phyloP scores from a whole-genome alignment of 2,113 vertebrate genomes.

The Megaleporinus macrocephalus region DNA sequence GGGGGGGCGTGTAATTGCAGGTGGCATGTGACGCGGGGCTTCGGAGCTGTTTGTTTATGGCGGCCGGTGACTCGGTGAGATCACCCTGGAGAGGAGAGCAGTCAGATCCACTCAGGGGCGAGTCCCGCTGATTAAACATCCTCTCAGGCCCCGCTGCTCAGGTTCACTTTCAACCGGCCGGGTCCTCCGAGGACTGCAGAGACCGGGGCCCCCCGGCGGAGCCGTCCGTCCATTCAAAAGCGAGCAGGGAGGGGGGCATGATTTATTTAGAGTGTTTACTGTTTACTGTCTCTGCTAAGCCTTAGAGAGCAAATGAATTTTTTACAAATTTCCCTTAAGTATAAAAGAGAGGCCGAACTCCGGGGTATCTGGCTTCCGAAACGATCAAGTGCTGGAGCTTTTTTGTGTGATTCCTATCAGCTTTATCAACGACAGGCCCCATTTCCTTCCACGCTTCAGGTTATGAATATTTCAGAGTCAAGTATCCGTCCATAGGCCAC shows the following conservation, averaged over 20 bases:
- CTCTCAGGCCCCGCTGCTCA: slow-evolving; percentile 70
- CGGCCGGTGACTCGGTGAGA: slow-evolving; percentile 62
- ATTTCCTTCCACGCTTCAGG: slow-evolving; percentile 41
- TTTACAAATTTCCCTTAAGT: slow-evolving; percentile 63
- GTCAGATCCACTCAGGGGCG: slow-evolving; percentile 75
- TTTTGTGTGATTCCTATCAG: slow-evolving; percentile 64
- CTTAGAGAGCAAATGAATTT: slow-evolving; percentile 70
- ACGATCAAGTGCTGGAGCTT: slow-evolving; percentile 64
- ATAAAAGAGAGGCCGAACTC: slow-evolving; percentile 56
- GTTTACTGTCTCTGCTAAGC: slow-evolving; percentile 66
- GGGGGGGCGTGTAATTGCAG: slow-evolving; percentile 19
- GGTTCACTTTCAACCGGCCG: slow-evolving; percentile 76
- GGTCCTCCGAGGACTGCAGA: slow-evolving; percentile 69
- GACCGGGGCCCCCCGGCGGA: slow-evolving; percentile 61
- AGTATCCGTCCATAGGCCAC: slow-evolving; percentile 24
- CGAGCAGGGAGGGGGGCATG: slow-evolving; percentile 59
- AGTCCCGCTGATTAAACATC: slow-evolving; percentile 77
- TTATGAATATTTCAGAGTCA: slow-evolving; percentile 56
- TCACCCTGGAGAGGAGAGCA: slow-evolving; percentile 71
- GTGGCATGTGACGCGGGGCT: slow-evolving; percentile 66
- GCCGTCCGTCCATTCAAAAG: slow-evolving; percentile 67
- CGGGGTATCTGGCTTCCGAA: slow-evolving; percentile 62
- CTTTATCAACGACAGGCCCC: slow-evolving; percentile 57
- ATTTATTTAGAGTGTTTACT: slow-evolving; percentile 84
- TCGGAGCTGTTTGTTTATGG: slow-evolving; percentile 69